Base-by-base conservation (phyloP, 2,797 vertebrate genomes). In the Amniataba percoides region DNA sequence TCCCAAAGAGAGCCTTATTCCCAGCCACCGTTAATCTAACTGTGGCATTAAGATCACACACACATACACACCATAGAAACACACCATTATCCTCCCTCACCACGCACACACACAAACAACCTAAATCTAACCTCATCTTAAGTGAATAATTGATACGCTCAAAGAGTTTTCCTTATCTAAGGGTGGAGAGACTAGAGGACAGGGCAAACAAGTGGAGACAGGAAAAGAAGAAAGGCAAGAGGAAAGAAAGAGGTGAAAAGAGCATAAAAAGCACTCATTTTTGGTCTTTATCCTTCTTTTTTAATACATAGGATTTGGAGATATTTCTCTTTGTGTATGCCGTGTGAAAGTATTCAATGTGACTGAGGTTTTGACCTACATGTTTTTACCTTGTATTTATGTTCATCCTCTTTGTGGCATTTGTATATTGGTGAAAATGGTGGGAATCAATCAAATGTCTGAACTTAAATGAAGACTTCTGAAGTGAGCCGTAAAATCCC, bases 401-500 rank as follows among this genome's bases (percentile, higher is more conserved):
- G 10, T 46, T 9, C 16, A 43, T 34, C 27, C 12, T 21, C 31
- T 69, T 13, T 74, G 16, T n/a, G 46, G 10, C 63, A 59, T 77
- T 58, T 69, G 70, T 36, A 59, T 43, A 25, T 36, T 31, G 27
- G 27, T 31, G 3, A 31, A 31, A 31, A 31, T 31, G 27, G 27
- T 31, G 27, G 27, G 27, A 31, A 31, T 80, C 61, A 19, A 78
- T 92, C 57, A 83, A 76, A 77, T 66, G 59, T 86, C 62, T 77
- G 60, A 36, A 73, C 58, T 81, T 72, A 76, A 71, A 79, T 67
- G 9, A 81, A 85, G 78, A 68, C 74, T 36, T 88, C 75, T 89
- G 79, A 90, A 82, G 77, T 71, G 59, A 91, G 70, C 65, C 77
- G 78, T 85, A 62, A 71, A 82, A 87, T 85, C 75, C 78, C 74